A percentile compares a stretch with the other conserved stretches of the same genome.
Evolutionary conservation across 2,113 vertebrate species (phyloP).

Genomic region (Hippocampus comes): DNA sequence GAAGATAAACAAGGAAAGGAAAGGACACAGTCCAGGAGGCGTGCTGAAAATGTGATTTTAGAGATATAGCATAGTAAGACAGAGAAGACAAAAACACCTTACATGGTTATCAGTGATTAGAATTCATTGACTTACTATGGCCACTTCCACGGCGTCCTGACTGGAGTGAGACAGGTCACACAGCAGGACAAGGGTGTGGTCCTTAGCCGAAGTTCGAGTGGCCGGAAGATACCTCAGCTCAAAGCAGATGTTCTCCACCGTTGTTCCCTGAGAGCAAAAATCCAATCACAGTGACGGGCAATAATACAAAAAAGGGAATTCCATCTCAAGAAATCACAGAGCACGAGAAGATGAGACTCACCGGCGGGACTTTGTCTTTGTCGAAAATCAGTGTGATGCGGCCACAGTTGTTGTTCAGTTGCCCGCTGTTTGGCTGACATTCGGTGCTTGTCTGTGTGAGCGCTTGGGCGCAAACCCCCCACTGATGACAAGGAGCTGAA

Average conservation of each 20-base stretch:
- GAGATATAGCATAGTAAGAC: background rate
- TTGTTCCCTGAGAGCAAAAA: conserved; percentile 79
- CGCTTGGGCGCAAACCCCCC: conserved; percentile 82
- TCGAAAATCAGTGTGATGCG: conserved; percentile 88
- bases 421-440: conserved; percentile 82
- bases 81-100: background rate
- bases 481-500: conserved; percentile 82
- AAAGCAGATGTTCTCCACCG: conserved; percentile 87
- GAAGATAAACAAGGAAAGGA: no score
- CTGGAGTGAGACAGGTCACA: conserved; percentile 82
- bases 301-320: conserved; percentile 4
- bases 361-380: conserved; percentile 82
- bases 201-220: conserved; percentile 77
- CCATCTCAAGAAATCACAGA: fast-evolving
- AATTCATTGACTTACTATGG: conserved; percentile 79
- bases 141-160: conserved; percentile 85
- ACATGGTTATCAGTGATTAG: background rate
- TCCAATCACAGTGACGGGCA: conserved; percentile 13
- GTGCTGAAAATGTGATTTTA: background rate
- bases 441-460: conserved; percentile 66
- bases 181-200: conserved; percentile 80
- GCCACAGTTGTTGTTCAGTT: conserved; percentile 90
- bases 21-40: no score
- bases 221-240: conserved; percentile 87
- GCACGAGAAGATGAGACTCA: conserved; percentile 55